Conservation (phyloP, 92 coral and sea anemone species). For the Siderastrea siderea region DNA sequence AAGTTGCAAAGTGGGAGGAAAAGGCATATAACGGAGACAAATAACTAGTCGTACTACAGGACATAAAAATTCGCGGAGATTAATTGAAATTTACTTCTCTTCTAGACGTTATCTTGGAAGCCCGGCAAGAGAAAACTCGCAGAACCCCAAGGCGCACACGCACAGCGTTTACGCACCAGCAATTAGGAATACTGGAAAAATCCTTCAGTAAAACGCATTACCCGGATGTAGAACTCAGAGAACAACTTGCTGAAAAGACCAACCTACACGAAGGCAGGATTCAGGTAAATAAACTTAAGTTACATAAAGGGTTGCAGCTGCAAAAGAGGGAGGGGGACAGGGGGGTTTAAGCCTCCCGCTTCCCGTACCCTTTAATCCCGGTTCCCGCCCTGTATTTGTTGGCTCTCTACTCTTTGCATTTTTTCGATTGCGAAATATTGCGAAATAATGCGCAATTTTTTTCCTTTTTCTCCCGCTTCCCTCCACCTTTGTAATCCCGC, state of each 20-base stretch:
- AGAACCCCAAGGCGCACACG: slow-evolving; percentile 93
- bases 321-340: too few relatives aligned
- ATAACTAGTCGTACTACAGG: background rate
- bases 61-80: background rate
- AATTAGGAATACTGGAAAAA: slow-evolving; percentile 89
- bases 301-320: background rate
- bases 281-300: slow-evolving; percentile 69
- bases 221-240: slow-evolving; percentile 96
- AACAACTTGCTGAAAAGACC: slow-evolving; percentile 91
- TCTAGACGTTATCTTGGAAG: slow-evolving; percentile 94
- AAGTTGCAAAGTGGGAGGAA: too few relatives aligned
- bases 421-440: too few relatives aligned
- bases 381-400: too few relatives aligned
- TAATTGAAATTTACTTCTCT: background rate
- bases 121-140: slow-evolving; percentile 89
- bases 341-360: too few relatives aligned
- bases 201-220: slow-evolving; percentile 96
- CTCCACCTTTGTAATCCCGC: too few relatives aligned
- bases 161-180: slow-evolving; percentile 98
- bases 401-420: too few relatives aligned
- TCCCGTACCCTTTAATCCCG: too few relatives aligned
- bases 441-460: too few relatives aligned
- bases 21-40: background rate
- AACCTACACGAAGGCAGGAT: slow-evolving; percentile 94
- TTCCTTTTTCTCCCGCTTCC: too few relatives aligned